These are phyloP conservation scores for Drosophila neotestacea DNA, from an alignment of 2,888 invertebrate genomes.

Conservation along the genomic window DNA sequence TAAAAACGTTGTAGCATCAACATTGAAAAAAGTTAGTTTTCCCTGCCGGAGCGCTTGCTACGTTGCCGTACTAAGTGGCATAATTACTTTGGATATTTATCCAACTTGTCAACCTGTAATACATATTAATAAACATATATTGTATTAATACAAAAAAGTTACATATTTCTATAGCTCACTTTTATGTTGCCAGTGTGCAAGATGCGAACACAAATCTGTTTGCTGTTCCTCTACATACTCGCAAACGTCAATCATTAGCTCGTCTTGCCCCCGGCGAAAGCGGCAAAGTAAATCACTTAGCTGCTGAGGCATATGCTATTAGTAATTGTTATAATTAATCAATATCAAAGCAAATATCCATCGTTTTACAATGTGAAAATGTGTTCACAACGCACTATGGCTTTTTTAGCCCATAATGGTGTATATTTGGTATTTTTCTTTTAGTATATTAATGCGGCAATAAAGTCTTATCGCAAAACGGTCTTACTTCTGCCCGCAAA, in stretches of 20 bases:
- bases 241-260: conserved; percentile 80
- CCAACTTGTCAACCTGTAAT: conserved; percentile 69
- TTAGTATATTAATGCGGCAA: no score
- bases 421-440: no score
- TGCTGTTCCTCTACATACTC: conserved; percentile 81
- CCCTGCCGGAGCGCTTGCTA: conserved; percentile 62
- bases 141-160: no score
- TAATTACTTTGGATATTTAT: conserved; percentile 80
- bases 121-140: neutral
- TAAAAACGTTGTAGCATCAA: conserved; percentile 1
- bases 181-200: conserved; percentile 76
- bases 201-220: conserved; percentile 71
- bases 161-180: conserved; percentile 41
- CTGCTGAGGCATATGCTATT: conserved; percentile 42
- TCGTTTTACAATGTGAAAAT: conserved; percentile 4
- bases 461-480: no score
- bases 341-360: neutral
- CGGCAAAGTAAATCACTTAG: conserved; percentile 77
- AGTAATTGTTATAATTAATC: neutral
- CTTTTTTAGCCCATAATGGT: conserved; percentile 29
- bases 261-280: conserved; percentile 79
- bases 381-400: neutral
- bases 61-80: conserved; percentile 77
- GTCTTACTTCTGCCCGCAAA: no score
- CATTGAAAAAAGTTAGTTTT: neutral